These are phyloP conservation scores for Coenonympha arcania DNA, from an alignment of 2,888 invertebrate genomes.

Conservation along the genomic window DNA sequence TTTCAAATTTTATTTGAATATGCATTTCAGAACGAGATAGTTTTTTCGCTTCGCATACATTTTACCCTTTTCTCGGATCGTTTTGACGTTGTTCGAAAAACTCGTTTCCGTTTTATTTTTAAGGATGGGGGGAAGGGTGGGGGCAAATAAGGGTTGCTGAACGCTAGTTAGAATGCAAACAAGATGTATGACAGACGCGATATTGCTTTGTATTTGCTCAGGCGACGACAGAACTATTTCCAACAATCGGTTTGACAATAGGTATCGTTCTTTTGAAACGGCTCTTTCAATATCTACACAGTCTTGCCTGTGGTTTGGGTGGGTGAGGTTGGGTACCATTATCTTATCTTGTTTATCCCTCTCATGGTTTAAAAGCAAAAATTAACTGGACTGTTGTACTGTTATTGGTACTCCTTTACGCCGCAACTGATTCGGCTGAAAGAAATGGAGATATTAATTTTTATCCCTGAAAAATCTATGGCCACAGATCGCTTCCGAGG, in stretches of 20 bases:
- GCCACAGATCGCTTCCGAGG: too few relatives aligned
- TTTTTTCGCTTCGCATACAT: background rate
- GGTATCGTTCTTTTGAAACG: background rate
- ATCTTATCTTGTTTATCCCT: too few relatives aligned
- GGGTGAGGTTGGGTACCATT: too few relatives aligned
- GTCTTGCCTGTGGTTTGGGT: too few relatives aligned
- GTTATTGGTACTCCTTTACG: too few relatives aligned
- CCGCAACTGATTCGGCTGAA: too few relatives aligned
- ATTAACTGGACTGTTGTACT: too few relatives aligned
- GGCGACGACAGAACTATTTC: conserved; percentile 18
- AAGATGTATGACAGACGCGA: conserved; percentile 26
- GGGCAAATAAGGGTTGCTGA: conserved; percentile 13
- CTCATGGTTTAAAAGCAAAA: too few relatives aligned
- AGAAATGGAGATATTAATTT: too few relatives aligned
- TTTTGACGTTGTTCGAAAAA: background rate
- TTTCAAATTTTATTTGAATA: background rate
- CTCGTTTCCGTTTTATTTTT: conserved; percentile 6
- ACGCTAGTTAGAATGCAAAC: conserved; percentile 27
- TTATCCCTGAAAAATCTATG: too few relatives aligned
- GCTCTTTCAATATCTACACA: background rate
- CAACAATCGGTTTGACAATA: conserved; percentile 5
- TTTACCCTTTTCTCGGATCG: background rate
- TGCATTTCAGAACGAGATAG: background rate
- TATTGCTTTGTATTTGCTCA: conserved; percentile 29
- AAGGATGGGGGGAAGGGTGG: conserved; percentile 7